A percentile compares a stretch with the other conserved stretches of the same genome.
phyloP scores from a whole-genome alignment of 2,797 vertebrate genomes.

The Myiotriccus ornatus region DNA sequence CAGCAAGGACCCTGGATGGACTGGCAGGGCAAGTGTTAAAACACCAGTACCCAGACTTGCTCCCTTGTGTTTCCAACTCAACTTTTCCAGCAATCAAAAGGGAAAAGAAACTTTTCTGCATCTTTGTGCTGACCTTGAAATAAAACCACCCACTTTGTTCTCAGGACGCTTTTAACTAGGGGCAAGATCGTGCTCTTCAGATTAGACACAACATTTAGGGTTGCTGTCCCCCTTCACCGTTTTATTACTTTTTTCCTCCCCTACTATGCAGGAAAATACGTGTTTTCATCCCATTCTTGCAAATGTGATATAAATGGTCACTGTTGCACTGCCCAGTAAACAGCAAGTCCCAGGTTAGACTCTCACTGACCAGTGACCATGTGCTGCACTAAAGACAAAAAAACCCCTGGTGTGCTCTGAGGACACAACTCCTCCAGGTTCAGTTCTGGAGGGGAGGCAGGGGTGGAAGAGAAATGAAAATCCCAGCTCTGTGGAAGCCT shows the following conservation, averaged over 20 bases:
- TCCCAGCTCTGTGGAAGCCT: neutral
- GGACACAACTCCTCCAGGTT: neutral
- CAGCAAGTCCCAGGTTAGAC: neutral
- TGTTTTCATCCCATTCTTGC: neutral
- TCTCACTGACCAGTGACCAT: neutral
- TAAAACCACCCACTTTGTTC: constrained; percentile 26
- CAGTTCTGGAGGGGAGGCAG: neutral
- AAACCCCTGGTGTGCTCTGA: neutral
- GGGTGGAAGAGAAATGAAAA: neutral
- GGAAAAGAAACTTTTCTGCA: neutral
- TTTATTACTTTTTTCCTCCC: neutral
- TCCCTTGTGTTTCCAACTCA: neutral
- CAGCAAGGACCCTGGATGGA: neutral
- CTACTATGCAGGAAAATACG: neutral
- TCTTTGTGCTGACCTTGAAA: constrained; percentile 6
- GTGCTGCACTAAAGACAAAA: neutral
- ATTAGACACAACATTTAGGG: neutral
- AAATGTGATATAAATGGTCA: neutral
- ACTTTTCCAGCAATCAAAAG: neutral
- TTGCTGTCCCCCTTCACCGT: neutral
- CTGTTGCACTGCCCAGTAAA: neutral
- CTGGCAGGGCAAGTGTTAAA: neutral
- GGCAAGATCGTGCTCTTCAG: neutral
- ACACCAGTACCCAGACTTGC: neutral
- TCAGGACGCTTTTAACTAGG: neutral